phyloP scores from a whole-genome alignment of 2,113 vertebrate species.

The Clinocottus analis region DNA sequence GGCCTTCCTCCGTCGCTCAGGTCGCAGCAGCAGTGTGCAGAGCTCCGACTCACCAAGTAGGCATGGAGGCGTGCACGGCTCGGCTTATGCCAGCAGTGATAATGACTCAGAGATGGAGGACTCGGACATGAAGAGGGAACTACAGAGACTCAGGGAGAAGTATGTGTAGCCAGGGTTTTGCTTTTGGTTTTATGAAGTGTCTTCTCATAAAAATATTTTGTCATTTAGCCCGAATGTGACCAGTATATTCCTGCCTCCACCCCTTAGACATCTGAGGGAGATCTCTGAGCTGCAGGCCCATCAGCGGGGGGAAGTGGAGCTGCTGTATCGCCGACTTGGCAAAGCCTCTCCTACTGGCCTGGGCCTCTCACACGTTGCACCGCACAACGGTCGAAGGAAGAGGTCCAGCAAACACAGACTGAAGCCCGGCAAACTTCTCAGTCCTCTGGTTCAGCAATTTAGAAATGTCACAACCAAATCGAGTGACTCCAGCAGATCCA shows the following conservation, averaged over 20 bases:
- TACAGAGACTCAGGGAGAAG: constrained; percentile 95
- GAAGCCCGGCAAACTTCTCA: constrained; percentile 93
- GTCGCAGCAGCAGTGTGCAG: constrained; percentile 85
- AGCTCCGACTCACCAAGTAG: constrained; percentile 86
- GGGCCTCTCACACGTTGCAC: constrained; percentile 88
- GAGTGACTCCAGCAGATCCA: constrained; percentile 86
- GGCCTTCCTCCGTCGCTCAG: constrained; percentile 90
- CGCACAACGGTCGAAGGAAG: constrained; percentile 87
- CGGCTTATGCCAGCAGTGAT: constrained; percentile 95
- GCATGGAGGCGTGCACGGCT: constrained; percentile 87
- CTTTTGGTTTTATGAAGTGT: background rate
- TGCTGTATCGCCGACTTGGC: constrained; percentile 90
- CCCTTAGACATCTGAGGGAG: constrained; percentile 92
- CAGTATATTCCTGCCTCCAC: background rate
- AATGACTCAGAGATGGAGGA: constrained; percentile 98
- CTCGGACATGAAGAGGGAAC: constrained; percentile 92
- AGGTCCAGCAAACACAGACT: constrained; percentile 92
- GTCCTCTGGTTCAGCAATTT: constrained; percentile 96
- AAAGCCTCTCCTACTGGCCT: constrained; percentile 90
- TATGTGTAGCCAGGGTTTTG: constrained; percentile 70
- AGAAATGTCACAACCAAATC: constrained; percentile 90
- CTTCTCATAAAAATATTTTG: background rate
- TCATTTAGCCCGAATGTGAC: constrained; percentile 24
- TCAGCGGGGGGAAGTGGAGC: constrained; percentile 94
- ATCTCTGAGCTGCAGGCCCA: constrained; percentile 95